A percentile compares a stretch with the other conserved stretches of the same genome.
Evolutionary conservation across 2,113 vertebrate genomes (phyloP).

Genomic region (Apeltes quadracus): DNA sequence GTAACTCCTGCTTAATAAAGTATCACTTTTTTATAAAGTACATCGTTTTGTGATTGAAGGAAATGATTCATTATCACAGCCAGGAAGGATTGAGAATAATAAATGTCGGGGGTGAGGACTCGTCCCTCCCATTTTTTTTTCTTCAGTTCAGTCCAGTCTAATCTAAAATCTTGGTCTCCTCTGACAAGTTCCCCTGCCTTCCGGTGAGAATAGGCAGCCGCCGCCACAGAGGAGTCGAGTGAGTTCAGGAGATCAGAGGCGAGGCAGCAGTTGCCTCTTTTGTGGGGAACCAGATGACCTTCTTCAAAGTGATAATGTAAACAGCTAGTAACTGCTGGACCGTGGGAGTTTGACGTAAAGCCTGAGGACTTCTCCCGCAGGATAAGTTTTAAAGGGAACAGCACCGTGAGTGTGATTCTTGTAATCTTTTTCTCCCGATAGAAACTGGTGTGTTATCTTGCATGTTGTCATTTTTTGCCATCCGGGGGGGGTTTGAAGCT

Average conservation of each 20-base stretch:
- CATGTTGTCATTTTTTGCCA: constrained; percentile 1
- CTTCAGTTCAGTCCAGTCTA: constrained; percentile 29
- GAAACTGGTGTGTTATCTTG: constrained; percentile 4
- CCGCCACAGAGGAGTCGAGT: constrained; percentile 63
- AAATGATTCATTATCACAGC: constrained; percentile 9
- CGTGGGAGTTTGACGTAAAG: constrained; percentile 68
- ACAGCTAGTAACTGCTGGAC: constrained; percentile 62
- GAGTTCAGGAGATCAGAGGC: constrained; percentile 71
- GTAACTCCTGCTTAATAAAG: constrained; percentile 18
- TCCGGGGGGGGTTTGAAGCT: constrained; percentile 28
- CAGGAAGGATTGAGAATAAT: background rate
- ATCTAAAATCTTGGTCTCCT: constrained; percentile 46
- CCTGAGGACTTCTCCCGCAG: constrained; percentile 52
- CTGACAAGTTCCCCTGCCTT: constrained; percentile 57
- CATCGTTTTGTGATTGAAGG: background rate
- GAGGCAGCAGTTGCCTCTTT: constrained; percentile 61
- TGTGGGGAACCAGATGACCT: constrained; percentile 71
- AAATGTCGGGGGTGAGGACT: constrained; percentile 23
- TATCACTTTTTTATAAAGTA: background rate
- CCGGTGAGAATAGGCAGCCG: constrained; percentile 71
- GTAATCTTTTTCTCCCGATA: constrained; percentile 11
- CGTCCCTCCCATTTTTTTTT: constrained; percentile 47
- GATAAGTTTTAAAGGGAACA: constrained; percentile 36
- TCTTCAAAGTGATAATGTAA: constrained; percentile 75
- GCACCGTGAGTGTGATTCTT: constrained; percentile 47